Percentiles rank a stretch among this genome's conserved stretches.
phyloP scores from a whole-genome alignment of 2,888 invertebrate species.

The Galeruca laticollis region DNA sequence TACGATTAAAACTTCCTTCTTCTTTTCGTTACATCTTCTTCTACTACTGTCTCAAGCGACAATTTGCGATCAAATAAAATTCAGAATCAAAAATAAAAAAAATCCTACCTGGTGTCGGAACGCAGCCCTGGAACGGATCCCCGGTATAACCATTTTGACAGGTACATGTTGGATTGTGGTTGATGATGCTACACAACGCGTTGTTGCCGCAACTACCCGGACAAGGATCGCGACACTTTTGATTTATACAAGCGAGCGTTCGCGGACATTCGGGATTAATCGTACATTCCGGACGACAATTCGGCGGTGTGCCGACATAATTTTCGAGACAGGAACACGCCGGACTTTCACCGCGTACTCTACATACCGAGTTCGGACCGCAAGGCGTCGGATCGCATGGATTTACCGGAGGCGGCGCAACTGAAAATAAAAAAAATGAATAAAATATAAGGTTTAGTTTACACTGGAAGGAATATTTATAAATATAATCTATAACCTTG shows the following conservation, averaged over 20 bases:
- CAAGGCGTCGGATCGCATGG: conserved; percentile 79
- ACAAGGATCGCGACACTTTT: conserved; percentile 81
- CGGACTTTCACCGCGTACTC: conserved; percentile 64
- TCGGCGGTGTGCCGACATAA: conserved; percentile 74
- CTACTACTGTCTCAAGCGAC: conserved; percentile 9
- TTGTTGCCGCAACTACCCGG: conserved; percentile 75
- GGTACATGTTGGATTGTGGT: conserved; percentile 80
- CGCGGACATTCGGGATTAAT: conserved; percentile 78
- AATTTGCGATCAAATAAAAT: background rate
- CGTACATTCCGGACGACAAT: conserved; percentile 79
- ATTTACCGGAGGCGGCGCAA: conserved; percentile 64
- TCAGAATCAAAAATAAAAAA: conserved; percentile 17
- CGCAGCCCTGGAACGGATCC: conserved; percentile 81
- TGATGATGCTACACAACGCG: conserved; percentile 77
- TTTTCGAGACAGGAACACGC: conserved; percentile 74
- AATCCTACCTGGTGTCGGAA: conserved; percentile 71
- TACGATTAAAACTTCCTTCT: too few relatives aligned
- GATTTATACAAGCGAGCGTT: conserved; percentile 77
- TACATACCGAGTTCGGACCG: conserved; percentile 71
- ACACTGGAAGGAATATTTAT: too few relatives aligned
- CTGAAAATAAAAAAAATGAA: conserved; percentile 48
- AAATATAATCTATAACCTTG: too few relatives aligned
- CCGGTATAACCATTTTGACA: conserved; percentile 80
- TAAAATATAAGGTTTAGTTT: too few relatives aligned
- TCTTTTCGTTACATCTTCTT: background rate